These are phyloP conservation scores for Hycleus phaleratus DNA, from an alignment of 1,140 invertebrate genomes.

Conservation along the genomic window DNA sequence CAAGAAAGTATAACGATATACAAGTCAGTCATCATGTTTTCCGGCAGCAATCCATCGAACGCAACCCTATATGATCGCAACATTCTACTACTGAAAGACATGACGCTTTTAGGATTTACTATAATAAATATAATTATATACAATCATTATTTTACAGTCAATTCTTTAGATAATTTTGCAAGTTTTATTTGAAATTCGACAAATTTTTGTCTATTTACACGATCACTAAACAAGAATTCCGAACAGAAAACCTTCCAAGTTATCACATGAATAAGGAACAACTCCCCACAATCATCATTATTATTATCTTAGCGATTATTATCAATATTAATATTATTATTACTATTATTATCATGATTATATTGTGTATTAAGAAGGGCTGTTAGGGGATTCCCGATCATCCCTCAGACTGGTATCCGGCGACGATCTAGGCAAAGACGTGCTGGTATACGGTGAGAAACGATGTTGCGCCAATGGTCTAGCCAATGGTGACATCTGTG, in stretches of 20 bases:
- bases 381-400: conserved; percentile 43
- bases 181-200: conserved; percentile 12
- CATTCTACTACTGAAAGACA: conserved; percentile 27
- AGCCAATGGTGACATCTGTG: conserved; percentile 44
- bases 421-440: conserved; percentile 44
- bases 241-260: conserved; percentile 1
- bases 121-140: conserved; percentile 34
- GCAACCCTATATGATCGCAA: conserved; percentile 26
- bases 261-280: conserved; percentile 15
- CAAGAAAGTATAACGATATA: conserved; percentile 25
- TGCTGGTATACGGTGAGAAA: conserved; percentile 47
- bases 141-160: conserved; percentile 28
- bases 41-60: conserved; percentile 18
- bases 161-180: too few species aligned
- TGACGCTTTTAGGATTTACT: conserved; percentile 20
- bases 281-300: background rate
- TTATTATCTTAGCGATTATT: too few species aligned
- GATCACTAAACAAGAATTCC: too few species aligned
- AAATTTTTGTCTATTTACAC: conserved; percentile 7
- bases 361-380: conserved; percentile 42
- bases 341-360: too few species aligned
- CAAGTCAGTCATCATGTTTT: conserved; percentile 24
- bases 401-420: conserved; percentile 47
- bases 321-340: too few species aligned
- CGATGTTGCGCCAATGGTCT: conserved; percentile 47